These are phyloP conservation scores for Drosophila infuscata DNA, from an alignment of 2,888 invertebrate genomes.

Conservation along the genomic window DNA sequence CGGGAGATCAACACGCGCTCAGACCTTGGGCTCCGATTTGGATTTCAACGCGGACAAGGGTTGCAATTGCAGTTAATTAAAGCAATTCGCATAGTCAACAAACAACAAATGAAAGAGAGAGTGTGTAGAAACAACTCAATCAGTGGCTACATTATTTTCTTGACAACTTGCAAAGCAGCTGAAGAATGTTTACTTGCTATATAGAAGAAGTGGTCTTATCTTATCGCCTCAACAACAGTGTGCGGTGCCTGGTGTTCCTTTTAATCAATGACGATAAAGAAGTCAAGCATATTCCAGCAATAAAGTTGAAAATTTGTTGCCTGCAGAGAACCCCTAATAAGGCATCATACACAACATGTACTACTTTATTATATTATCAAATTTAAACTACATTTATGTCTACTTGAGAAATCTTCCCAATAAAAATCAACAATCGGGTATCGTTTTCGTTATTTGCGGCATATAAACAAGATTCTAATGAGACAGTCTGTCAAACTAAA, in stretches of 20 bases:
- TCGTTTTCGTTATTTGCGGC: not conserved
- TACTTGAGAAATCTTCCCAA: not conserved
- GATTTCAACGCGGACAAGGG: constrained; percentile 41
- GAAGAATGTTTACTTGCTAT: constrained; percentile 19
- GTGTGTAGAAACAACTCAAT: constrained; percentile 35
- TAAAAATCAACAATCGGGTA: not conserved
- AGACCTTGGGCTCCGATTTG: constrained; percentile 27
- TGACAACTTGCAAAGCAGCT: constrained; percentile 1
- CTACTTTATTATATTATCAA: not conserved
- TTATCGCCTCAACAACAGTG: constrained; percentile 40
- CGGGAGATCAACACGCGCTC: constrained; percentile 71
- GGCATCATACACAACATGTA: not conserved
- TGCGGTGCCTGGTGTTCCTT: not conserved
- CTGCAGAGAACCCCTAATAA: not conserved
- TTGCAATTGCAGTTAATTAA: constrained; percentile 67
- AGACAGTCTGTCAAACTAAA: not conserved
- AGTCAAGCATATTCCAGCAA: constrained; percentile 32
- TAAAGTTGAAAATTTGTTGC: constrained; percentile 50
- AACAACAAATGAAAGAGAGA: not conserved
- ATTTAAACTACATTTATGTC: not conserved
- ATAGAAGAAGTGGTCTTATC: constrained; percentile 44
- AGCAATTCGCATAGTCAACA: constrained; percentile 47
- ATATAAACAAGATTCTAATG: not conserved
- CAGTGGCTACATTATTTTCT: constrained; percentile 38
- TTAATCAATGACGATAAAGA: constrained; percentile 65